Evolutionary conservation across 2,888 invertebrate species (phyloP).

Genomic region (Troglohyphantes excavatus): DNA sequence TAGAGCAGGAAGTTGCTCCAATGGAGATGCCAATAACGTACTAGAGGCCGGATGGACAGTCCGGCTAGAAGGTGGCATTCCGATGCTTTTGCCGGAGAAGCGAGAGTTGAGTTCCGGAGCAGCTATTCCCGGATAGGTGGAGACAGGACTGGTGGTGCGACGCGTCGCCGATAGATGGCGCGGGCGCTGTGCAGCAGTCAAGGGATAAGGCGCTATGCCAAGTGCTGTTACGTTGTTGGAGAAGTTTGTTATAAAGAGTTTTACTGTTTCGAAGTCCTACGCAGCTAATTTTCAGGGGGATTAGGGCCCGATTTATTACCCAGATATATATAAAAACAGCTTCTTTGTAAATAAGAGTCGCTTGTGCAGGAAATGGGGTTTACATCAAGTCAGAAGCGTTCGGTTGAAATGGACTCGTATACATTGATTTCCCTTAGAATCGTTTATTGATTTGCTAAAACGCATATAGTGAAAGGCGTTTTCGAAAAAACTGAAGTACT

Average conservation of each 20-base stretch:
- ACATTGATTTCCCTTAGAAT: neutral
- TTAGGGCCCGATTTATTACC: neutral
- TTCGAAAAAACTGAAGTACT: neutral
- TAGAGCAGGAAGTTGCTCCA: neutral
- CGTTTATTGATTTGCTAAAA: conserved; percentile 17
- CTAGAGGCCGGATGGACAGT: neutral
- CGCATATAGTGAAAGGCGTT: neutral
- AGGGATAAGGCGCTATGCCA: conserved; percentile 41
- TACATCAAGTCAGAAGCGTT: neutral
- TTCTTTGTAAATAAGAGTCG: neutral
- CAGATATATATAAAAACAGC: neutral
- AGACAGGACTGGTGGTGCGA: conserved; percentile 9
- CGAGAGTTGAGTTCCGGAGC: neutral
- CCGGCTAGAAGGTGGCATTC: conserved; percentile 22
- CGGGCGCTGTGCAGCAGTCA: conserved; percentile 47
- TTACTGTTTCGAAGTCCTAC: conserved; percentile 22
- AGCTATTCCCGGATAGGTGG: neutral
- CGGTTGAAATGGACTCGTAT: neutral
- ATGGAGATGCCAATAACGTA: neutral
- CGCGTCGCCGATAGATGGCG: conserved; percentile 37
- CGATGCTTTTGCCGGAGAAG: conserved; percentile 34
- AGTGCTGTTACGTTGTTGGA: neutral
- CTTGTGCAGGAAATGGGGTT: neutral
- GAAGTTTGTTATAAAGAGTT: neutral
- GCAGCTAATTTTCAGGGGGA: conserved; percentile 6